Percentiles rank a stretch among this genome's conserved stretches.
Evolutionary conservation across 2,888 invertebrate species (phyloP).

Genomic region (Pseudococcus jackbeardsleyi): DNA sequence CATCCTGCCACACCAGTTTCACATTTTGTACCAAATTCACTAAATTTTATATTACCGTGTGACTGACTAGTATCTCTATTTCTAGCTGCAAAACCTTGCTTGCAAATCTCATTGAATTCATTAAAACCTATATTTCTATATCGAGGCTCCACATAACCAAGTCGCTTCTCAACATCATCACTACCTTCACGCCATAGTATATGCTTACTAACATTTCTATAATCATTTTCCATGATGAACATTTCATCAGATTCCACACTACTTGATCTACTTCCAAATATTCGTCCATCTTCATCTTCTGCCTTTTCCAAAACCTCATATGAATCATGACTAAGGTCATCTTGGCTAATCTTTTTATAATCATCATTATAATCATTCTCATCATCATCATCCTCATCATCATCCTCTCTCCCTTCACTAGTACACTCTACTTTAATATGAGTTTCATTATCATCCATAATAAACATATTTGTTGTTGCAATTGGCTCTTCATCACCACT

Average conservation of each 20-base stretch:
- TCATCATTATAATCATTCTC: constrained; percentile 68
- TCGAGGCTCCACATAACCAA: constrained; percentile 67
- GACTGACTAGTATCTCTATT: constrained; percentile 65
- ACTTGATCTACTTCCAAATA: constrained; percentile 73
- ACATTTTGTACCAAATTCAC: constrained; percentile 68
- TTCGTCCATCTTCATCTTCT: constrained; percentile 68
- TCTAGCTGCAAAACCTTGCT: constrained; percentile 67
- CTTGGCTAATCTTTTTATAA: constrained; percentile 75
- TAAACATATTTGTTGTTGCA: constrained; percentile 72
- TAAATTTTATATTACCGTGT: constrained; percentile 66
- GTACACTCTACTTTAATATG: neutral
- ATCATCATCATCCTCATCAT: constrained; percentile 74
- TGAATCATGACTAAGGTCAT: constrained; percentile 89
- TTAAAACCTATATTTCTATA: constrained; percentile 68
- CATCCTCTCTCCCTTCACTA: constrained; percentile 69
- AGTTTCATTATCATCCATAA: constrained; percentile 67
- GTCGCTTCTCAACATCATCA: constrained; percentile 65
- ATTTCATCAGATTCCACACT: constrained; percentile 82
- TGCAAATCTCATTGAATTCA: constrained; percentile 69
- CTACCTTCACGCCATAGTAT: constrained; percentile 65
- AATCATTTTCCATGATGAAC: constrained; percentile 81
- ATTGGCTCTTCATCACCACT: constrained; percentile 79
- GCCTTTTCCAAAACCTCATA: constrained; percentile 83
- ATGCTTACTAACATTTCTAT: constrained; percentile 69
- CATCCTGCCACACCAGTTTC: constrained; percentile 68